Evolutionary conservation across 1,140 invertebrate genomes (phyloP).

Genomic region (Cryptotermes secundus): DNA sequence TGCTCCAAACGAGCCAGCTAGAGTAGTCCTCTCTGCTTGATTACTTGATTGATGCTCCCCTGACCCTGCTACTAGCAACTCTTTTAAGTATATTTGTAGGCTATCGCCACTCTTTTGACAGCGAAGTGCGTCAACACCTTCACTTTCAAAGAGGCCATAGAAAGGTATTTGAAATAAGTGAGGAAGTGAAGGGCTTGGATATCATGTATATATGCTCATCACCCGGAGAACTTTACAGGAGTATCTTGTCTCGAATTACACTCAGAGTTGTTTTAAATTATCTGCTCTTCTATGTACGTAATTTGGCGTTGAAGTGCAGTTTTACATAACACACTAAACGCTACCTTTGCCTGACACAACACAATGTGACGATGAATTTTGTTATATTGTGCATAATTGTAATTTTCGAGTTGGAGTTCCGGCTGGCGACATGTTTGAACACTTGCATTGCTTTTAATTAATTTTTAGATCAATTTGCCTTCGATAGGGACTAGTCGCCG

Average conservation of each 20-base stretch:
- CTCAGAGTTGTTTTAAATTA: neutral
- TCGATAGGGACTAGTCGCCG: too few species aligned
- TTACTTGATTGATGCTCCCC: slow-evolving; percentile 18
- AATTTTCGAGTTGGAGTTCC: too few species aligned
- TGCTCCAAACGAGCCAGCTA: slow-evolving; percentile 10
- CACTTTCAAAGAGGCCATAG: neutral
- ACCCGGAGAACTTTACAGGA: neutral
- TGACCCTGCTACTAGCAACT: slow-evolving; percentile 10
- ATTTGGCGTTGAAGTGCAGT: neutral
- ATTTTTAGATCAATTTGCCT: too few species aligned
- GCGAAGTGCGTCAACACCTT: neutral
- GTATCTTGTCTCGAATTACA: neutral
- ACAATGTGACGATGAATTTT: too few species aligned
- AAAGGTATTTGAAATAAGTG: slow-evolving; percentile 7
- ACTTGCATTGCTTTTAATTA: too few species aligned
- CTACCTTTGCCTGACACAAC: neutral
- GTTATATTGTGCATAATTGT: too few species aligned
- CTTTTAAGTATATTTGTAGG: slow-evolving; percentile 17
- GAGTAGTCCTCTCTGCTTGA: slow-evolving; percentile 2
- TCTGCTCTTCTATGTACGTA: neutral
- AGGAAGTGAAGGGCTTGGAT: neutral
- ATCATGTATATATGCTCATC: neutral
- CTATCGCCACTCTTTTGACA: slow-evolving; percentile 15
- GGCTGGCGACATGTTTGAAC: too few species aligned
- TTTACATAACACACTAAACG: neutral